These are phyloP conservation scores for Symphodus melops DNA, from an alignment of 2,113 vertebrate species.

Conservation along the genomic window DNA sequence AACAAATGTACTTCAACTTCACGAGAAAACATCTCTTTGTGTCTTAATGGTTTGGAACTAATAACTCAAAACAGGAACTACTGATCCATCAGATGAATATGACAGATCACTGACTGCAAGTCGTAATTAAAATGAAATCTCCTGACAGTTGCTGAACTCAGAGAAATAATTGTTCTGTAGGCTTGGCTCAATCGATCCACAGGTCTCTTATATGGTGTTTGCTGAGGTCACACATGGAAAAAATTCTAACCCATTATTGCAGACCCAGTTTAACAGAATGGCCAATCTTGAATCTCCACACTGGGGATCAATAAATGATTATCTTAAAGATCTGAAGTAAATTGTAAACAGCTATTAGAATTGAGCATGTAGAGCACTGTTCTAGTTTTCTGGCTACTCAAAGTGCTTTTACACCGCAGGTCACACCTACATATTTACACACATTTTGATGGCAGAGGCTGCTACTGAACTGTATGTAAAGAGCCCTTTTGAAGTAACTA, in stretches of 20 bases:
- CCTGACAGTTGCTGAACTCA: slow-evolving; percentile 22
- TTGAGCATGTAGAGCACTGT: too few relatives aligned
- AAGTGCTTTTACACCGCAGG: too few relatives aligned
- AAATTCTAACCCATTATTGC: neutral
- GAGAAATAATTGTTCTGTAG: slow-evolving; percentile 62
- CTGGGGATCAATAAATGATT: too few relatives aligned
- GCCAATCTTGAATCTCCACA: too few relatives aligned
- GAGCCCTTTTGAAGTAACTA: too few relatives aligned
- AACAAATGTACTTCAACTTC: neutral
- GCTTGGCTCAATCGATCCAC: slow-evolving; percentile 50
- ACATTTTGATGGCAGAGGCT: too few relatives aligned
- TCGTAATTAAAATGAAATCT: slow-evolving; percentile 63
- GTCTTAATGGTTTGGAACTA: slow-evolving; percentile 2
- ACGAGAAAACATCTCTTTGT: neutral
- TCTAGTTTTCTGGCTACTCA: too few relatives aligned
- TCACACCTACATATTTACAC: too few relatives aligned
- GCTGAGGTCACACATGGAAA: slow-evolving; percentile 27
- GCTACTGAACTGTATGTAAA: too few relatives aligned
- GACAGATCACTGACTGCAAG: slow-evolving; percentile 54
- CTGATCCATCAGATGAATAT: slow-evolving; percentile 51
- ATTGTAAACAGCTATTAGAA: too few relatives aligned
- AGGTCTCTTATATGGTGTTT: slow-evolving; percentile 29
- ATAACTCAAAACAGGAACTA: slow-evolving; percentile 16
- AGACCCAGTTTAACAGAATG: slow-evolving; percentile 6
- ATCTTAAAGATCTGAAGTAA: too few relatives aligned